Evolutionary conservation across 1,140 invertebrate genomes (phyloP), one percentile per base, ranked within the genome.

Genomic region (Drosophila burlai): DNA sequence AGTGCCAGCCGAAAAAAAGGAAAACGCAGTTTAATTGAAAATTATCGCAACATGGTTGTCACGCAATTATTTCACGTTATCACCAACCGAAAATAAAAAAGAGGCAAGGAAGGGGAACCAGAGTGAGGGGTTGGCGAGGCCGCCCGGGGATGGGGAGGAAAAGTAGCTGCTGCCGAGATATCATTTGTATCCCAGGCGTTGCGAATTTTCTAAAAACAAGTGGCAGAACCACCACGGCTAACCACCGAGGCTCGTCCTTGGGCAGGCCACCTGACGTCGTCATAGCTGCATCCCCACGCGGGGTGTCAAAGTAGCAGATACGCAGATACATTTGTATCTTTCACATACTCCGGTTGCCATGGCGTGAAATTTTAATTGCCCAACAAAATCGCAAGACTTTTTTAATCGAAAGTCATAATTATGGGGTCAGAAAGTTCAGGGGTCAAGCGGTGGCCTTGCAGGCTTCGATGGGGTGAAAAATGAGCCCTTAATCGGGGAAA

Each of bases 21-120:
- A 87, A 87, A 89, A 84, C 77, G 84, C 68, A 80, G 76, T 92
- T 91, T 92, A 91, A 92, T 92, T 91, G 91, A 92, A 92, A 92
- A 92, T 92, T 92, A 92, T 92, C 91, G 80, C 83, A 83, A 89
- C 86, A 92, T 90, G 91, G 86, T 92, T 92, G 90, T 92, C 84
- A 91, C 90, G 90, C 91, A 92, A 92, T 92, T 92, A 92, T 87
- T 90, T 90, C 85, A 74, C 85, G 85, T 90, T 90, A 90, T 90
- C 85, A 90, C 85, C 85, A 64, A 43, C 68, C 81, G 45, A 75
- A 38, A 43, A 31, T 11, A 34, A 34, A 42, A n/a, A 34, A 49
- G 0, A 9, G 3, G 3, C n/a, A 40, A 16, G 13, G 2, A 47
- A 47, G 10, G 49, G 42, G 21, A 60, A 9, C 31, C 21, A 34